Base-by-base conservation (phyloP, 2,113 vertebrate species). In the Pyrgilauda ruficollis region DNA sequence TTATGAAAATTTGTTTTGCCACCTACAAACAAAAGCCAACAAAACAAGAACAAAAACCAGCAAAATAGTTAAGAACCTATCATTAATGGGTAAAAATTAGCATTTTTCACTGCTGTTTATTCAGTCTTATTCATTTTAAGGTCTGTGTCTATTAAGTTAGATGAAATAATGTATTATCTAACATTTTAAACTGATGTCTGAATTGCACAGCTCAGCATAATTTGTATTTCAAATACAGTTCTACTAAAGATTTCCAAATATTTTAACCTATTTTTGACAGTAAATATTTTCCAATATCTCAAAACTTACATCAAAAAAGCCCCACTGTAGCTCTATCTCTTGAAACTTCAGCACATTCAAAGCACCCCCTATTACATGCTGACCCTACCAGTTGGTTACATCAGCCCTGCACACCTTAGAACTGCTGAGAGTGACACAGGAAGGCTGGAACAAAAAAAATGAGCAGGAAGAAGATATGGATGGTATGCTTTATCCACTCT, bases 321-420 rank as follows among this genome's bases (percentile, higher is more conserved):
- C 24, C n/a, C 43, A 27, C 10, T 53, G 28, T 14, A 52, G 7
- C 47, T 66, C n/a, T 41, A 26, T 9, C 47, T 61, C 20, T 52
- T 64, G 10, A 31, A 73, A 47, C 14, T 1, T 0, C 22, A 49
- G 31, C 23, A 24, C 23, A 23, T 37, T 73, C 8, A 66, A 56
- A 84, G 28, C 15, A 27, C 0, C 9, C 27, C 10, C 47, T 30
- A 39, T 3, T 13, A 30, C 7, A 33, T 0, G 21, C 9, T 11
- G 12, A 18, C 52, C 27, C 35, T 47, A 39, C 8, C 13, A 39
- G 43, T 0, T 43, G 53, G 8, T 21, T 67, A 49, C 17, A 16
- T 9, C 53, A 77, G 41, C 10, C 49, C 53, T 68, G 41, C 1
- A 2, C 43, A 46, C 11, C 13, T 30, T 33, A 49, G 15, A 88